Percentiles rank a stretch among this genome's conserved stretches.
phyloP scores from a whole-genome alignment of 2,113 vertebrate genomes.

The Acrocephalus arundinaceus region DNA sequence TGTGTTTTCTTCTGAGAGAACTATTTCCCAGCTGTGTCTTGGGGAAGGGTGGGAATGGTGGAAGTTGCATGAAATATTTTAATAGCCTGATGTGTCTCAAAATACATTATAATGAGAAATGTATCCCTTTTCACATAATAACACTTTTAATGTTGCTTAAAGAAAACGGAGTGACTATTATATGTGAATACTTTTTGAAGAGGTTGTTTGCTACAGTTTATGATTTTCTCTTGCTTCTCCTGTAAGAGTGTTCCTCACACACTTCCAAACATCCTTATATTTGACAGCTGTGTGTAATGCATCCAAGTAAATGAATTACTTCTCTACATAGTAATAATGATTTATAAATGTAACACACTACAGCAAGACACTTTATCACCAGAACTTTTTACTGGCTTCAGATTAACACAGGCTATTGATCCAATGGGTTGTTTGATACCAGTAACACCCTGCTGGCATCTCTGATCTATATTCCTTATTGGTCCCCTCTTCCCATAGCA shows the following conservation, averaged over 20 bases:
- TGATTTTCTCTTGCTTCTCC: background rate
- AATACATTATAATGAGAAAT: background rate
- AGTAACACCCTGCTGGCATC: background rate
- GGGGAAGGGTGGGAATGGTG: background rate
- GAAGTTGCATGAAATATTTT: background rate
- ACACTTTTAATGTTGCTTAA: background rate
- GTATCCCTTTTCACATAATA: background rate
- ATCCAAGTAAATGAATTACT: background rate
- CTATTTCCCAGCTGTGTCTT: background rate
- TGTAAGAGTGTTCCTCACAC: background rate
- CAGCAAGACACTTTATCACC: background rate
- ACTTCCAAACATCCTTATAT: background rate
- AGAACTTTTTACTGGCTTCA: background rate
- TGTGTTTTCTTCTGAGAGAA: background rate
- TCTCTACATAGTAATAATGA: background rate
- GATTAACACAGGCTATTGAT: background rate
- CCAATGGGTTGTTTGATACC: background rate
- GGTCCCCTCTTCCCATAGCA: background rate
- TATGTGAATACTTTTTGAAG: background rate
- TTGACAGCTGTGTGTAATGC: background rate
- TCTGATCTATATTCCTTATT: background rate
- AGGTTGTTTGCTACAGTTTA: background rate
- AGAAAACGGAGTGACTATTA: background rate
- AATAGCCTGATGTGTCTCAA: background rate
- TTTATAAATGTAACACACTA: background rate